Evolutionary conservation across 2,113 vertebrate species (phyloP).

Genomic region (Actenoides hombroni): DNA sequence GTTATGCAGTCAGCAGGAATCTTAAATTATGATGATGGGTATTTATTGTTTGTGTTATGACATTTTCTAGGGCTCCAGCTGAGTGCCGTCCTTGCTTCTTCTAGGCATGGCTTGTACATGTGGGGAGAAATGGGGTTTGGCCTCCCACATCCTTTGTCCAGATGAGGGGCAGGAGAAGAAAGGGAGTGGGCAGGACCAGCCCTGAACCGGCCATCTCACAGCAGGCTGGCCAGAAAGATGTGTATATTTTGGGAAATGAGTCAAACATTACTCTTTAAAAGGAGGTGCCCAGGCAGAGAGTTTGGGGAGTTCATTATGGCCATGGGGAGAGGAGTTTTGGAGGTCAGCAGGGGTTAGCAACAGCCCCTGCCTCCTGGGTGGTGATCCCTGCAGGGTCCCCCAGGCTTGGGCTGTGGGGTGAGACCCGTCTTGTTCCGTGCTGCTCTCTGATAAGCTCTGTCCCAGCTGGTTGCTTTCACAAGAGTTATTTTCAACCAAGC

Average conservation of each 20-base stretch:
- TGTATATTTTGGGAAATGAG: neutral
- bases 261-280: neutral
- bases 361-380: neutral
- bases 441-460: neutral
- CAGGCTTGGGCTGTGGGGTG: neutral
- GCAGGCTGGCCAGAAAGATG: neutral
- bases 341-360: neutral
- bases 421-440: neutral
- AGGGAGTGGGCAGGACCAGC: neutral
- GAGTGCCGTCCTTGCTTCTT: neutral
- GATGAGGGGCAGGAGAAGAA: neutral
- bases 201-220: neutral
- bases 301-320: neutral
- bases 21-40: neutral
- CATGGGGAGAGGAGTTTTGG: neutral
- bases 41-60: conserved; percentile 4
- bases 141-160: neutral
- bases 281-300: neutral
- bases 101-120: neutral
- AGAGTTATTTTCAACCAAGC: conserved; percentile 15
- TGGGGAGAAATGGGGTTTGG: neutral
- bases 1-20: neutral
- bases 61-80: neutral
- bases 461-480: conserved; percentile 48
- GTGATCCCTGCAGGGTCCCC: neutral